Conservation (phyloP, 2,113 vertebrate genomes). For the Actenoides hombroni region DNA sequence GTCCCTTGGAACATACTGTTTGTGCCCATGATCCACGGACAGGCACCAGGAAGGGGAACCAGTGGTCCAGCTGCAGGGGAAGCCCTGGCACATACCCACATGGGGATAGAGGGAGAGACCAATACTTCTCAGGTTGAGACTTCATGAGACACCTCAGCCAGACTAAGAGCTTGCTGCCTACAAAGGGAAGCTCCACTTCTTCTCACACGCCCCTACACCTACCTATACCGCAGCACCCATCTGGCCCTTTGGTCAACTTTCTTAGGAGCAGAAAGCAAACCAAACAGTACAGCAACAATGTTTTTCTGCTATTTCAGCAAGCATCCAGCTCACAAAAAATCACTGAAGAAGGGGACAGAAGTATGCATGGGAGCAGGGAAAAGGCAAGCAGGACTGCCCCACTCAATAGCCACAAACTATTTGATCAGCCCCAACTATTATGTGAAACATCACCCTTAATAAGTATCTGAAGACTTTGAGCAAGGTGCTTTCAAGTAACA, state of each 20-base stretch:
- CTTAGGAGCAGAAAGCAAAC: background rate
- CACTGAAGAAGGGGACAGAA: background rate
- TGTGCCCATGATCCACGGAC: background rate
- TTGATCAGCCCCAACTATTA: background rate
- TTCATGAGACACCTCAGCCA: background rate
- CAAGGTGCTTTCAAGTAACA: background rate
- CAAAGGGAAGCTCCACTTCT: background rate
- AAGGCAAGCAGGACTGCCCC: background rate
- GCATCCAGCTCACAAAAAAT: background rate
- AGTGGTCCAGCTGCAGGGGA: background rate
- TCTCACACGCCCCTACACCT: rapidly evolving
- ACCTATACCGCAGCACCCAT: background rate
- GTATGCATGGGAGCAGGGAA: background rate
- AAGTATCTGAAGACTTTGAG: background rate
- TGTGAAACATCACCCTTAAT: background rate
- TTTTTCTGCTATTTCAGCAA: background rate
- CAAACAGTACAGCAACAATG: background rate
- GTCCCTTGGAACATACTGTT: background rate
- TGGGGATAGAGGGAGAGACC: background rate
- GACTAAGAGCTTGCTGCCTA: background rate
- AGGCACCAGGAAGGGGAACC: background rate
- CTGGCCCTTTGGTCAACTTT: background rate
- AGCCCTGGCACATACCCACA: background rate
- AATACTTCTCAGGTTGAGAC: background rate
- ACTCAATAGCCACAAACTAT: background rate